A percentile compares a stretch with the other conserved stretches of the same genome.
These are phyloP conservation scores for Euplexia lucipara DNA, from an alignment of 2,888 invertebrate species.

Conservation along the genomic window DNA sequence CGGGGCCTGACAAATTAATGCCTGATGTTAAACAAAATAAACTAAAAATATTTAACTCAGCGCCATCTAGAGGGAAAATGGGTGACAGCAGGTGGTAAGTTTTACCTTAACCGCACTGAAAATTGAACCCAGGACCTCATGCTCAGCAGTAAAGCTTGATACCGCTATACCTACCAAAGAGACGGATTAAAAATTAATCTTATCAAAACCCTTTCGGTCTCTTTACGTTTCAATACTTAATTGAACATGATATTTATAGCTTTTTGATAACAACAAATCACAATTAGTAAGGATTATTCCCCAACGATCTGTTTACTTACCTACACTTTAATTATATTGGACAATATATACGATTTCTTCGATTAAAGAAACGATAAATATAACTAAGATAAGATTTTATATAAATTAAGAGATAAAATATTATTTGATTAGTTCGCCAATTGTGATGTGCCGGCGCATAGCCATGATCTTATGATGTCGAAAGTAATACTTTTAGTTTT, in stretches of 20 bases:
- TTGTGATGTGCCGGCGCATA: conserved; percentile 68
- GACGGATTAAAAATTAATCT: not conserved
- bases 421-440: conserved; percentile 74
- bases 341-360: conserved; percentile 35
- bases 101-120: too few relatives aligned
- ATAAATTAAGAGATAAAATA: conserved; percentile 72
- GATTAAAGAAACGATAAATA: conserved; percentile 57
- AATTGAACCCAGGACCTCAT: too few relatives aligned
- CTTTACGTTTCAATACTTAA: not conserved
- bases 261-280: conserved; percentile 2
- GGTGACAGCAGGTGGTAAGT: too few relatives aligned
- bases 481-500: conserved; percentile 73
- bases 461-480: conserved; percentile 80
- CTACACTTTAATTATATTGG: conserved; percentile 10
- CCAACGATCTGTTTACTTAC: conserved; percentile 7
- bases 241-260: not conserved
- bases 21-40: too few relatives aligned
- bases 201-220: not conserved
- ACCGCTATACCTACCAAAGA: too few relatives aligned
- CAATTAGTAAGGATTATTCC: conserved; percentile 1
- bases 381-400: conserved; percentile 74
- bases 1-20: too few relatives aligned
- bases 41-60: too few relatives aligned
- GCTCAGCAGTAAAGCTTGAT: too few relatives aligned
- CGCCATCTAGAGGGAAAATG: too few relatives aligned